Evolutionary conservation across 2,797 vertebrate species (phyloP).

Genomic region (Tachyglossus aculeatus): DNA sequence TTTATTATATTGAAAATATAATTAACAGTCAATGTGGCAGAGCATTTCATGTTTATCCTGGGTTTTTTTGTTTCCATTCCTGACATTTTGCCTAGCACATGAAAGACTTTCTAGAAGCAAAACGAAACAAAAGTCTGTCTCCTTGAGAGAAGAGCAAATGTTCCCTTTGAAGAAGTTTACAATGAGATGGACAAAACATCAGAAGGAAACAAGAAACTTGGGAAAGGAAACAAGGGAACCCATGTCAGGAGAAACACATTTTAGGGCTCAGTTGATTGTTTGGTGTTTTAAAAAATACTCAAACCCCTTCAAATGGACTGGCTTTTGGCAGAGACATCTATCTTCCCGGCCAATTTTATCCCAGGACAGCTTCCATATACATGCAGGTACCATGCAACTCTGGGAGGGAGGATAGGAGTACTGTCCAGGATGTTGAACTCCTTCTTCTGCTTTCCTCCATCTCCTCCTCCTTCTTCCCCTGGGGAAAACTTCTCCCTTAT

Average conservation of each 20-base stretch:
- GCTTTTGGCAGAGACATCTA: not conserved
- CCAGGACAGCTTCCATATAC: not conserved
- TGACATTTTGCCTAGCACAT: not conserved
- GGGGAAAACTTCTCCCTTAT: too few species aligned
- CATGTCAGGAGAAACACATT: not conserved
- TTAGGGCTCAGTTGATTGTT: not conserved
- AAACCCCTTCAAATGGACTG: not conserved
- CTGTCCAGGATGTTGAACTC: too few species aligned
- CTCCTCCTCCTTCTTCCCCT: too few species aligned
- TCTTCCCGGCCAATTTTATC: not conserved
- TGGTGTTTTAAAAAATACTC: not conserved
- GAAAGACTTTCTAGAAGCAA: not conserved
- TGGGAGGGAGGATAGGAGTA: not conserved
- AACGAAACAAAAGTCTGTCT: not conserved
- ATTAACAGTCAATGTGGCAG: not conserved
- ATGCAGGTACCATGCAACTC: not conserved
- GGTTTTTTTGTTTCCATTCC: not conserved
- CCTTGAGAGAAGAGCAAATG: slow-evolving; percentile 10
- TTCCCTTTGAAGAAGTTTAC: not conserved
- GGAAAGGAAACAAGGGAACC: accelerated
- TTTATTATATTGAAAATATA: not conserved
- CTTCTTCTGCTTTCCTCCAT: not conserved
- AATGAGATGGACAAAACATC: accelerated
- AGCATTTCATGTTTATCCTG: accelerated
- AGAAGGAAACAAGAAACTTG: not conserved